Evolutionary conservation across 1,140 invertebrate genomes (phyloP), one percentile per base, ranked within the genome.

Genomic region (Zaprionus davidi): DNA sequence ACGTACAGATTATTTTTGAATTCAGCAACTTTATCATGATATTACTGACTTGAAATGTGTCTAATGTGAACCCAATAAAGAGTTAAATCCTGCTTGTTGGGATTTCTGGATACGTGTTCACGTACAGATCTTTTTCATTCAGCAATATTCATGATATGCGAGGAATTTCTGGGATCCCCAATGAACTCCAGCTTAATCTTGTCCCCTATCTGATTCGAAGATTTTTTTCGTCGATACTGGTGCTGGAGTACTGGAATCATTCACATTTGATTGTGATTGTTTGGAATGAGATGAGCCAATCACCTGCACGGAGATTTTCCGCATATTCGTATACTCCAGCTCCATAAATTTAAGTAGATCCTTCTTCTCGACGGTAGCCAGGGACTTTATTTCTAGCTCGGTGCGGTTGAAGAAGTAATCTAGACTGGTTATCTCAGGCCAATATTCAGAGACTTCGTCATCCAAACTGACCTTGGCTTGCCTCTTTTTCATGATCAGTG

Each of bases 381-480:
- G 17, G 3, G 41, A 56, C 22, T 69, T 65, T 17, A 85, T 79
- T 57, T 86, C 69, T 44, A 70, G 62, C 22, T 86, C 82, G 13
- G 20, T 26, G 13, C 95, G 94, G 82, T 97, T 95, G 82, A 97
- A 97, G 64, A 95, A 92, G 72, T 96, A 96, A 31, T 96, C 94
- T 22, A 93, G 92, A 24, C 87, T 93, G 0, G 93, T 92, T 15
- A 97, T 96, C 91, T 97, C 96, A 0, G 82, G 79, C 96, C 96
- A 97, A 84, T 97, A 96, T 64, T 96, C 94, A 34, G 84, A 77
- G 1, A 97, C 95, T 93, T 98, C 97, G 71, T 97, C 96, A 53
- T 95, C 94, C 6, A 98, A 91, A 67, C 96, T 94, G 38, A 95
- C 93, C 91, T 97, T 96, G 3, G 93, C 94, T 53, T 94, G 94